Conservation (phyloP, 2,888 invertebrate genomes). For the Palloptera scutellata region DNA sequence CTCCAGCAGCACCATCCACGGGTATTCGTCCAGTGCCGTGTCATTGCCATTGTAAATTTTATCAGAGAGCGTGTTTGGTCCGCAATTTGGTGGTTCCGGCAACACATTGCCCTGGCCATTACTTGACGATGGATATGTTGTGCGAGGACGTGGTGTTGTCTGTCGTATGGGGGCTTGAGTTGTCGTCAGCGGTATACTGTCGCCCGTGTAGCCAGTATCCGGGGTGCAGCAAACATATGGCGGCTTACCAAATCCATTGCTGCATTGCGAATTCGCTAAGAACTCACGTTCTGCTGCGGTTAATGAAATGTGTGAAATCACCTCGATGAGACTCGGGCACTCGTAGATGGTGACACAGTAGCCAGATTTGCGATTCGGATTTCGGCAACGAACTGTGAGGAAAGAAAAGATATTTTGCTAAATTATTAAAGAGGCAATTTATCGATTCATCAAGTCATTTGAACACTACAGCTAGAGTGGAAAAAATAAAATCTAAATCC, state of each 20-base stretch:
- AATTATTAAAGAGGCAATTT: too few relatives aligned
- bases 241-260: constrained; percentile 47
- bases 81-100: constrained; percentile 56
- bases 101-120: constrained; percentile 48
- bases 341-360: constrained; percentile 57
- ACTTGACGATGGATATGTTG: constrained; percentile 29
- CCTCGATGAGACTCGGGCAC: constrained; percentile 50
- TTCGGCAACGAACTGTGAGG: constrained; percentile 65
- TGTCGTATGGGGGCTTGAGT: constrained; percentile 2
- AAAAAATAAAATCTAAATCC: too few relatives aligned
- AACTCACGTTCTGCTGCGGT: constrained; percentile 45
- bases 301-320: constrained; percentile 44
- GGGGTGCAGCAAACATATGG: constrained; percentile 59
- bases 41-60: constrained; percentile 71
- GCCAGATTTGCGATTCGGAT: constrained; percentile 57
- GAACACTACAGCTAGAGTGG: too few relatives aligned
- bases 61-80: constrained; percentile 59
- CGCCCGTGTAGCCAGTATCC: constrained; percentile 43
- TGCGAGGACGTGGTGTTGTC: constrained; percentile 14
- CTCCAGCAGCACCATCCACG: constrained; percentile 75
- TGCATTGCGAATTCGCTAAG: constrained; percentile 53
- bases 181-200: constrained; percentile 11
- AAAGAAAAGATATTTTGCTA: too few relatives aligned
- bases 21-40: constrained; percentile 72
- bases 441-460: too few relatives aligned